Conservation (phyloP, 1,140 invertebrate species). For the Augochlora pura region DNA sequence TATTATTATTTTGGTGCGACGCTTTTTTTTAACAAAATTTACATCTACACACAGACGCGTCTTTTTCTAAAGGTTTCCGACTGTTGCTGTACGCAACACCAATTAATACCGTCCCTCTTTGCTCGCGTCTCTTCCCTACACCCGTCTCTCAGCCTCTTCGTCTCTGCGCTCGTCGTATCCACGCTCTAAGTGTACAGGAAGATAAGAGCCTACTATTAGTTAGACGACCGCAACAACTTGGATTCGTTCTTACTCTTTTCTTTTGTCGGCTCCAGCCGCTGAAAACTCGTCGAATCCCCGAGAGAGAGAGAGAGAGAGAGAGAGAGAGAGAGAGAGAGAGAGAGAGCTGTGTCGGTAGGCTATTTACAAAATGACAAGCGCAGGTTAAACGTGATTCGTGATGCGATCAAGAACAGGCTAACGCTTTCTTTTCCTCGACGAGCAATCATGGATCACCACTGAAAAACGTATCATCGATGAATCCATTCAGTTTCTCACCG, state of each 20-base stretch:
- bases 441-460: too few species aligned
- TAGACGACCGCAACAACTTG: slow-evolving; percentile 59
- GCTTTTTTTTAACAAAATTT: slow-evolving; percentile 62
- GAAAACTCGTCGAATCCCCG: slow-evolving; percentile 8
- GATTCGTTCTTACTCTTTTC: background rate
- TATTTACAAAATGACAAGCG: slow-evolving; percentile 17
- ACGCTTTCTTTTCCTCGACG: too few species aligned
- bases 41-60: slow-evolving; percentile 69
- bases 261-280: slow-evolving; percentile 11
- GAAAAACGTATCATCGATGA: too few species aligned
- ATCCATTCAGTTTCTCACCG: too few species aligned
- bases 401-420: background rate
- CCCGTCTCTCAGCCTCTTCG: background rate
- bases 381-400: background rate
- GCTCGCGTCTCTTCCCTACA: background rate
- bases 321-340: too few species aligned
- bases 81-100: background rate
- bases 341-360: background rate
- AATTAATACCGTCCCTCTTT: background rate
- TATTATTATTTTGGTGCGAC: slow-evolving; percentile 71
- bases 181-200: slow-evolving; percentile 73
- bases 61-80: slow-evolving; percentile 31
- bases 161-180: background rate
- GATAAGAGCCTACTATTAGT: slow-evolving; percentile 66
- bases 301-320: too few species aligned